Conservation (phyloP, 2,113 vertebrate genomes). For the Ardeotis arabs region DNA sequence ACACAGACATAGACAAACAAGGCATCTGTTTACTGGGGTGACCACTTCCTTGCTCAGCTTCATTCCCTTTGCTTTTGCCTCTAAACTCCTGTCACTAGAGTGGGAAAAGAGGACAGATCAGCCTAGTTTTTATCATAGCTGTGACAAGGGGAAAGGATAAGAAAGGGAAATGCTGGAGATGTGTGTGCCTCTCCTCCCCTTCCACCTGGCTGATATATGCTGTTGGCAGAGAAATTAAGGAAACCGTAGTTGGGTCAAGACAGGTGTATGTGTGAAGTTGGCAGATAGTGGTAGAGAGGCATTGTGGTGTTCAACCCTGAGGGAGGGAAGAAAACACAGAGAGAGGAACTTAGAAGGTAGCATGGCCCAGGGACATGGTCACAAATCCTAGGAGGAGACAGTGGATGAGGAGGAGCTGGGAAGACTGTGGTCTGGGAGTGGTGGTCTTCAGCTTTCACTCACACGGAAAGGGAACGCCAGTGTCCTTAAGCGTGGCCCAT, state of each 20-base stretch:
- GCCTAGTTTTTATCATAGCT: not conserved
- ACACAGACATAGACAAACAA: not conserved
- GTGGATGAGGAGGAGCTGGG: not conserved
- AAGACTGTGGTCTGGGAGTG: not conserved
- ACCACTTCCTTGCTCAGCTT: not conserved
- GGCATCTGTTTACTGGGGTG: not conserved
- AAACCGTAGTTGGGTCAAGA: not conserved
- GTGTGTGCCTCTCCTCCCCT: not conserved
- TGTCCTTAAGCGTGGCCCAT: rapidly evolving
- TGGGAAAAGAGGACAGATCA: not conserved
- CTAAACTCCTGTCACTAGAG: not conserved
- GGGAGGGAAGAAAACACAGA: not conserved
- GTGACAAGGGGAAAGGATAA: not conserved
- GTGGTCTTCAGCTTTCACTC: not conserved
- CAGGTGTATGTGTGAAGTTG: not conserved
- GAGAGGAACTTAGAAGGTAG: not conserved
- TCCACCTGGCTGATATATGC: not conserved
- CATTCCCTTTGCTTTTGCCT: not conserved
- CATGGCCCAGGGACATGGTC: rapidly evolving
- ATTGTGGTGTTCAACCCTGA: not conserved
- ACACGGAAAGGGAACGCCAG: not conserved
- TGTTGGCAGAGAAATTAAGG: not conserved
- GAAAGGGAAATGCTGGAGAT: not conserved
- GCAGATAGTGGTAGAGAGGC: not conserved
- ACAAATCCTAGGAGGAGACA: not conserved